Base-by-base conservation (phyloP, 2,113 vertebrate species). In the Paraplagusia blochii region DNA sequence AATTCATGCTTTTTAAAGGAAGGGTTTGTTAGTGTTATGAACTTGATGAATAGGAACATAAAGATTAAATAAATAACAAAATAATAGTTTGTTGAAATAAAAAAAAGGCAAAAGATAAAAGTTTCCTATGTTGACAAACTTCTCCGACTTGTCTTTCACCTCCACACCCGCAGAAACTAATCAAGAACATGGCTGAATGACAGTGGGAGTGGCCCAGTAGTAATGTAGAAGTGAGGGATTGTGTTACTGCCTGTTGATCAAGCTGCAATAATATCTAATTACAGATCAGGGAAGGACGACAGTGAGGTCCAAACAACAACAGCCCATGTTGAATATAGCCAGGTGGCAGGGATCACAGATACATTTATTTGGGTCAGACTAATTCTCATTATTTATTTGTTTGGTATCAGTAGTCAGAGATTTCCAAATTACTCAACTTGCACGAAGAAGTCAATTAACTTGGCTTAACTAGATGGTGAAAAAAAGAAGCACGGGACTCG, bases 331-430 rank as follows among this genome's bases (percentile, higher is more conserved):
- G 77, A 55, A 63, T 60, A 75, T 56, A 29, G 46, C 51, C 46
- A 33, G 58, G 54, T 70, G 68, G 68, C 72, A 44, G 19, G 40
- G 69, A 65, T 54, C 66, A 67, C 44, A 51, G 63, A 68, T 66
- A 53, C 10, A 4, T 53, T 76, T 46, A 69, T 72, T 66, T 14
- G 50, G 62, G 63, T 74, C 85, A 82, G 56, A 74, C 74, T 63
- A 53, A 55, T 58, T 73, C 58, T 85, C 77, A 87, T 86, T 73
- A 84, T 73, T 85, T 81, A 84, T 87, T 77, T 80, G 57, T 58
- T 74, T 2, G 22, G 74, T 63, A 77, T 79, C 15, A 13, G 57
- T 73, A 80, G 68, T 72, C 72, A 75, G 53, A 69, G 59, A 66
- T 72, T 58, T 65, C 44, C 50, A 15, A 52, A 53, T 48, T 50